Percentiles rank a stretch among this genome's conserved stretches.
Conservation (phyloP, 2,113 vertebrate species). For the Vicugna pacos region DNA sequence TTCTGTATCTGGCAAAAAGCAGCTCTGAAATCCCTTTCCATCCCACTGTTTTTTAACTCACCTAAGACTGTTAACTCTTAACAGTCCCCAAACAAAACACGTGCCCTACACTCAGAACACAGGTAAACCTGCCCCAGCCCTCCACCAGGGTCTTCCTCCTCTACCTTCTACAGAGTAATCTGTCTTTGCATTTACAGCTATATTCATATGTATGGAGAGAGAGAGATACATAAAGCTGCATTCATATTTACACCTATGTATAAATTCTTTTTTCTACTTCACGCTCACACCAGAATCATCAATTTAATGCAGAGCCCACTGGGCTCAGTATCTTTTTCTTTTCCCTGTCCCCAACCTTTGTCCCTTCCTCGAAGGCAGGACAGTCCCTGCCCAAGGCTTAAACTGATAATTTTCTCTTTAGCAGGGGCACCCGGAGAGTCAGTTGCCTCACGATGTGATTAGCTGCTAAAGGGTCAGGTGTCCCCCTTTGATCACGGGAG, state of each 20-base stretch:
- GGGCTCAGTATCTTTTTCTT: not conserved
- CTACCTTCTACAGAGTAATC: not conserved
- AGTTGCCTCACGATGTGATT: not conserved
- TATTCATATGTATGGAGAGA: not conserved
- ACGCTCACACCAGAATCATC: not conserved
- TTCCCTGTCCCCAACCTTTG: not conserved
- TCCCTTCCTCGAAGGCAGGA: slow-evolving; percentile 6
- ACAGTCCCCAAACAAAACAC: not conserved
- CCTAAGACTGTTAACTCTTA: not conserved
- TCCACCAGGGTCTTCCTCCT: not conserved
- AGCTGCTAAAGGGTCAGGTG: not conserved
- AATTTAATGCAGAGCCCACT: not conserved
- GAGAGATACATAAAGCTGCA: not conserved
- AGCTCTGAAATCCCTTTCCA: not conserved
- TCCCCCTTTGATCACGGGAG: slow-evolving; percentile 4
- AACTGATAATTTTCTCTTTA: slow-evolving; percentile 50
- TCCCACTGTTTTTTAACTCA: not conserved
- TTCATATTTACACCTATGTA: not conserved
- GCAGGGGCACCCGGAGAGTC: not conserved
- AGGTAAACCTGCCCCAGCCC: not conserved
- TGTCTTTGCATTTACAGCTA: not conserved
- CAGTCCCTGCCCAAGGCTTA: not conserved
- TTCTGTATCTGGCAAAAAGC: not conserved
- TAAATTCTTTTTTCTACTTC: not conserved
- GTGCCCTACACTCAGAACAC: not conserved